These are phyloP conservation scores for Myotis yumanensis DNA, from an alignment of 2,113 vertebrate species.

Conservation along the genomic window DNA sequence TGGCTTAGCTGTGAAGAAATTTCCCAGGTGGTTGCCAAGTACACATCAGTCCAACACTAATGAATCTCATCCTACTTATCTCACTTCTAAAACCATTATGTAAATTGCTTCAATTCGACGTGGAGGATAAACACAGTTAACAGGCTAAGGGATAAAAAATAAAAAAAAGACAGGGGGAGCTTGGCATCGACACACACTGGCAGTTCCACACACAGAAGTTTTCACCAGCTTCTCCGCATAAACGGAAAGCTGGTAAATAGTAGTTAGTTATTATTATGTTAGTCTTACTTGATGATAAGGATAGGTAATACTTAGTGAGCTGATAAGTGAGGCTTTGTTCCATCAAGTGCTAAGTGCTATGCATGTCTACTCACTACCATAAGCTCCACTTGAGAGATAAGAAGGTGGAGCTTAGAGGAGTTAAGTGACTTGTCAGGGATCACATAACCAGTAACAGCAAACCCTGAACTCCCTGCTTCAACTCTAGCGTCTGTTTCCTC, in stretches of 20 bases:
- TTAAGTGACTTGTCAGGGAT: not conserved
- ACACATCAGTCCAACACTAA: conserved; percentile 62
- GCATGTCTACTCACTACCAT: not conserved
- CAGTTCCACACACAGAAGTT: not conserved
- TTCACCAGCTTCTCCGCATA: conserved; percentile 21
- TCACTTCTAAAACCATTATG: conserved; percentile 69
- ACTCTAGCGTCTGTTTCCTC: not conserved
- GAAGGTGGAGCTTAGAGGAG: not conserved
- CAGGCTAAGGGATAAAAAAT: not conserved
- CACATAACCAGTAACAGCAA: not conserved
- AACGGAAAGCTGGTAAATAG: conserved; percentile 29
- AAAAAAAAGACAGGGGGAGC: not conserved
- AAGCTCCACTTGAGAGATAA: not conserved
- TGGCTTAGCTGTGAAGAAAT: conserved; percentile 63
- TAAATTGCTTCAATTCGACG: conserved; percentile 60
- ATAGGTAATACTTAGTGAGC: not conserved
- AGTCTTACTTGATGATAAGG: conserved; percentile 7
- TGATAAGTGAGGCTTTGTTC: conserved; percentile 8
- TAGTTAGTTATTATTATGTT: not conserved
- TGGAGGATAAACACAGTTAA: conserved; percentile 53
- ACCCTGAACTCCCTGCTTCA: not conserved
- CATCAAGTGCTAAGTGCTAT: not conserved
- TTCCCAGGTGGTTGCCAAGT: conserved; percentile 53
- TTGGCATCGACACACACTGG: not conserved
- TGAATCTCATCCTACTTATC: conserved; percentile 69